Base-by-base conservation (phyloP, 2,797 vertebrate genomes). In the Staurois parvus region DNA sequence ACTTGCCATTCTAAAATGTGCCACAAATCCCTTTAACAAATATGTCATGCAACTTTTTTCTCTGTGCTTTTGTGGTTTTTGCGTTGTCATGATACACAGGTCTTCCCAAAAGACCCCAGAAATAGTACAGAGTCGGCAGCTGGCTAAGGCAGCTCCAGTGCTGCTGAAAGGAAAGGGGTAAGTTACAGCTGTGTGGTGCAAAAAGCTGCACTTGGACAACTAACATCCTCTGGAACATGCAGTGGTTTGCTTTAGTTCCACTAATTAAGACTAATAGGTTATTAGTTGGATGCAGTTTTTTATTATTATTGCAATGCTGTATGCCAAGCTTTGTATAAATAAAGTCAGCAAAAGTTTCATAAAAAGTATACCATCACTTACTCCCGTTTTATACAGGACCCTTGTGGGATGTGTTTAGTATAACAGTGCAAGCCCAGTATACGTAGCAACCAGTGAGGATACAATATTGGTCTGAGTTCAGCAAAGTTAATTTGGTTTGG, bases 121-220 rank as follows among this genome's bases (percentile, higher is more conserved):
- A 93, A 92, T 93, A 93, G 95, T 95, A 89, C 96, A 96, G 91
- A 96, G 89, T 95, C 96, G 95, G 94, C 92, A 93, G 80, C 93
- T 96, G 94, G 94, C 95, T 92, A 95, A 92, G 95, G 94, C 96
- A 84, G 95, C 96, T 93, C 96, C 97, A 82, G 94, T 96, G 94
- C 96, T 99, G 93, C 96, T 99, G 90, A 98, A 96, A 93, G 97
- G 96, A 88, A 98, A 95, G 95, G 98, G 97, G 98, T 99, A 96
- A 99, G 98, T 98, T 90, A 32, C 0, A 67, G 88, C 88, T 92
- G 87, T 92, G 89, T 92, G 91, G 90, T 88, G 69, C 88, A 88
- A 19, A 0, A 89, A 79, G 64, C 81, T 89, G 72, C 84, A 59
- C 4, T 59, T 93, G 94, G 87, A 82, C 37, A 88, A 90, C 91